phyloP scores from a whole-genome alignment of 2,113 vertebrate genomes.

The Myocastor coypus region DNA sequence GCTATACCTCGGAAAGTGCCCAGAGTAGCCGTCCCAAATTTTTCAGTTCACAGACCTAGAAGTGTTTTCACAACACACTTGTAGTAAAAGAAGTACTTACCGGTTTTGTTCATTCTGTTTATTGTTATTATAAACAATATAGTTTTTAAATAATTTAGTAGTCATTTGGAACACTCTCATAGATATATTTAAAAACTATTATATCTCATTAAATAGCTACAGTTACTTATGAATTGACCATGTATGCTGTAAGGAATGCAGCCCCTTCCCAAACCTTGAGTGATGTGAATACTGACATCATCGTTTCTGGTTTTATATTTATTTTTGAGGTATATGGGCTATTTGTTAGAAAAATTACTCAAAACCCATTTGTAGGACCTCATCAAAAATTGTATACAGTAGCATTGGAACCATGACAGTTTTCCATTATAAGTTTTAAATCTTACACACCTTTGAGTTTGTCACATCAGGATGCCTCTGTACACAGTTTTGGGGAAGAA shows the following conservation, averaged over 20 bases:
- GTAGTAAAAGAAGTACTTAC: neutral
- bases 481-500: neutral
- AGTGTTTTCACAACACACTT: neutral
- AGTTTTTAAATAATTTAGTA: slow-evolving; percentile 10
- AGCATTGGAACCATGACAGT: neutral
- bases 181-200: neutral
- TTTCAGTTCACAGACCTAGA: neutral
- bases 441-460: neutral
- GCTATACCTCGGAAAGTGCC: neutral
- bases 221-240: neutral
- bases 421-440: neutral
- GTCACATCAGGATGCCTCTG: no score
- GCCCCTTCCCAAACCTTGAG: neutral
- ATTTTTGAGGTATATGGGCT: neutral
- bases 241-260: neutral
- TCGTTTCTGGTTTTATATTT: neutral
- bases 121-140: neutral
- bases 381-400: no score
- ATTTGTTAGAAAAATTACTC: neutral
- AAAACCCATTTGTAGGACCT: neutral
- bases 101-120: neutral
- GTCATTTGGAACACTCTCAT: neutral
- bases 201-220: neutral
- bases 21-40: neutral
- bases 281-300: neutral